Conservation (phyloP, 1,140 invertebrate species). For the Zaprionus tsacasi region DNA sequence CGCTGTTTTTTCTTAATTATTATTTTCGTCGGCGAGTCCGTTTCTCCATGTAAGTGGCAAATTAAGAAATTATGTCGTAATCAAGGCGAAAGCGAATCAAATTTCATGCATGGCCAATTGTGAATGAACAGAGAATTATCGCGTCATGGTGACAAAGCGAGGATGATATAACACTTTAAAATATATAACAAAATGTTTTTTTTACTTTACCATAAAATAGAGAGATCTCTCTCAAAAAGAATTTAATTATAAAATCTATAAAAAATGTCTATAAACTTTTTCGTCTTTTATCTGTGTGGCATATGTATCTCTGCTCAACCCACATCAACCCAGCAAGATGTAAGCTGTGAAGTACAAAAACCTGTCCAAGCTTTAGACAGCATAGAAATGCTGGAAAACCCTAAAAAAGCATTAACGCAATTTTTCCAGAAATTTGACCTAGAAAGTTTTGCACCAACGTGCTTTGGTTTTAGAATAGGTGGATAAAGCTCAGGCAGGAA, state of each 20-base stretch:
- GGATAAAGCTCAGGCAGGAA: neutral
- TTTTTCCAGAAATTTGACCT: conserved; percentile 22
- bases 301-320: neutral
- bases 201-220: too few relatives aligned
- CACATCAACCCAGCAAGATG: neutral
- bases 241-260: too few relatives aligned
- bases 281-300: neutral
- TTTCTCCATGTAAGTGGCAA: conserved; percentile 32
- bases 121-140: neutral
- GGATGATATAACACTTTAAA: neutral
- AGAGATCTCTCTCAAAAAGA: too few relatives aligned
- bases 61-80: conserved; percentile 42
- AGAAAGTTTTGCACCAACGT: conserved; percentile 36
- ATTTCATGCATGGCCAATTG: conserved; percentile 26
- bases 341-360: too few relatives aligned
- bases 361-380: neutral
- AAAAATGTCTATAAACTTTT: too few relatives aligned
- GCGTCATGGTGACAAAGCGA: neutral
- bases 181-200: too few relatives aligned
- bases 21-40: conserved; percentile 21
- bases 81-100: conserved; percentile 21
- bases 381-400: neutral
- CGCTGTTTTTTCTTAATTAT: conserved; percentile 39
- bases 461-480: conserved; percentile 28
- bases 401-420: conserved; percentile 1